Base-by-base conservation (phyloP, 2,113 vertebrate species). In the Syngnathus scovelli region DNA sequence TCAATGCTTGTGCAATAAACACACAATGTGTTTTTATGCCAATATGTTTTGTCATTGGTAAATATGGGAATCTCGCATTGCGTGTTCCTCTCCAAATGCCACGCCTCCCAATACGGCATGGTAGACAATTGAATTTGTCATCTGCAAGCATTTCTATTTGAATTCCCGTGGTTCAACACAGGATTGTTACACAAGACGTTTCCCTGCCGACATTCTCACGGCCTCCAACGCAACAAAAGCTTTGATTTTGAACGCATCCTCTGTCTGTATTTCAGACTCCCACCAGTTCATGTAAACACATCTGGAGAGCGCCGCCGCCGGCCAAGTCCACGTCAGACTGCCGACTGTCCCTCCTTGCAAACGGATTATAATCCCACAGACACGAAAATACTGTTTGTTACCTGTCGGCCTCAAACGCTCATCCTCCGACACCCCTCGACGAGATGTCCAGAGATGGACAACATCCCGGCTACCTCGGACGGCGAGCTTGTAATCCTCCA, bases 211-310 rank as follows among this genome's bases (percentile, higher is more conserved):
- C 44, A 46, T 64, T 49, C 46, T 27, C 39, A 64, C 8, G n/a
- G 46, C 16, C 43, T 64, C 54, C 36, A 10, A 7, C 36, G 55
- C 52, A 60, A 52, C 64, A 66, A 66, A 52, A 66, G 19, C 33
- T 21, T 33, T 6, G 33, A 51, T 52, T 52, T n/a, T 21, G 37
- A n/a, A 18, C 6, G 19, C 18, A 19, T 52, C 46, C 63, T 18
- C 63, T 27, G 61, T 44, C 61, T 62, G n/a, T 7, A 27, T 58
- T 39, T 74, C 60, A 21, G 15, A 16, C 60, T 64, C 41, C 58
- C 59, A 55, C 61, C 49, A 59, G 52, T 65, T 72, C 75, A 76
- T 49, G 71, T 85, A 89, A 86, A 87, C 84, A 89, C 84, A 86
- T 83, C 75, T 83, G 76, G 75, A 71, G 59, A 70, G 72, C 66